These are phyloP conservation scores for Eupleurogrammus muticus DNA, from an alignment of 2,797 vertebrate genomes.

Conservation along the genomic window DNA sequence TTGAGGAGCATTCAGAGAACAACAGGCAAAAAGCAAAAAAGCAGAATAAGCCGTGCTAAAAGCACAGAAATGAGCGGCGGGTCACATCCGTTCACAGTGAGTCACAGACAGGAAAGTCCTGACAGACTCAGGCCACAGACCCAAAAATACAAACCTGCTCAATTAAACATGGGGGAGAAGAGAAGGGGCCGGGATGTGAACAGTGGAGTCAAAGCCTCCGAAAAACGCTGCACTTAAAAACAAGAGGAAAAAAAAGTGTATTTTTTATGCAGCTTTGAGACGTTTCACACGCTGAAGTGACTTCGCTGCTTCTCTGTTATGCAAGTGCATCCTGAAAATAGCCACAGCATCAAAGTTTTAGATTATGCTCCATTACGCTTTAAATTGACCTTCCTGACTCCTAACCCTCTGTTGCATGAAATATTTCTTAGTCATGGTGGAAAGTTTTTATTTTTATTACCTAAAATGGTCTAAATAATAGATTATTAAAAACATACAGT, in stretches of 20 bases:
- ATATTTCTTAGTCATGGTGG: no score
- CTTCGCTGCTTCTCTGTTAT: constrained; percentile 24
- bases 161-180: constrained; percentile 61
- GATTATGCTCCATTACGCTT: constrained; percentile 16
- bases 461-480: no score
- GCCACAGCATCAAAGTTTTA: constrained; percentile 37
- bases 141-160: constrained; percentile 61
- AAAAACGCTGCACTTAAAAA: constrained; percentile 27
- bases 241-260: background rate
- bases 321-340: constrained; percentile 39
- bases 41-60: background rate
- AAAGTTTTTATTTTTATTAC: no score
- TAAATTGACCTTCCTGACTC: background rate
- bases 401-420: no score
- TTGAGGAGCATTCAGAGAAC: constrained; percentile 18
- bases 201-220: constrained; percentile 35
- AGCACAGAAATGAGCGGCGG: constrained; percentile 34
- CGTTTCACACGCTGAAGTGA: constrained; percentile 10
- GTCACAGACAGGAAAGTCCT: constrained; percentile 43
- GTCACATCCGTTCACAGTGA: constrained; percentile 35
- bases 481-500: no score
- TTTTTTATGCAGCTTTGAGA: constrained; percentile 24
- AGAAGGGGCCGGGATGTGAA: constrained; percentile 32
- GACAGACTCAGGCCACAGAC: constrained; percentile 31
- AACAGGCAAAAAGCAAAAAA: background rate